These are phyloP conservation scores for Drosophila bocqueti DNA, from an alignment of 1,140 invertebrate genomes.

Conservation along the genomic window DNA sequence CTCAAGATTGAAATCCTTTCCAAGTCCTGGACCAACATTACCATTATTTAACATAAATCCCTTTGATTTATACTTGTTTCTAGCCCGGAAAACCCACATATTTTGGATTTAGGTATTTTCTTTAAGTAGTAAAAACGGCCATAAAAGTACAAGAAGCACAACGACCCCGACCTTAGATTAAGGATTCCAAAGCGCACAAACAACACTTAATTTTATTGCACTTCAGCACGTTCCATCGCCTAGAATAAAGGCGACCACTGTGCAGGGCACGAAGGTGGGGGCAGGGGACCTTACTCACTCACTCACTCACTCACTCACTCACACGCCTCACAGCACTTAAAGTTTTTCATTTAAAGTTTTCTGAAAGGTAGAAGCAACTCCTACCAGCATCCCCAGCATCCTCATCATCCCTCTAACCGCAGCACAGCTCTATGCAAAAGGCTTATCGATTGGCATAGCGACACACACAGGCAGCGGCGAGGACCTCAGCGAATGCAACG, in stretches of 20 bases:
- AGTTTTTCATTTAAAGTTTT: constrained; percentile 83
- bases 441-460: constrained; percentile 74
- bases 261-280: constrained; percentile 3
- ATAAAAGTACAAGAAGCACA: constrained; percentile 8
- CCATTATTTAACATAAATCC: constrained; percentile 19
- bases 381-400: neutral
- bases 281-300: neutral
- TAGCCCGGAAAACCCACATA: neutral
- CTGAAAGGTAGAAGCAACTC: constrained; percentile 49
- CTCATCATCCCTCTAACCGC: neutral
- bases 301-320: constrained; percentile 1
- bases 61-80: constrained; percentile 20
- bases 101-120: constrained; percentile 16
- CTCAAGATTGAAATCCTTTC: neutral
- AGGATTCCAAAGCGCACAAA: constrained; percentile 39
- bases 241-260: constrained; percentile 27
- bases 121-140: constrained; percentile 28
- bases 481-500: constrained; percentile 56
- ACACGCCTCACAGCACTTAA: constrained; percentile 68
- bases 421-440: constrained; percentile 62
- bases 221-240: constrained; percentile 42
- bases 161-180: constrained; percentile 25
- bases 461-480: constrained; percentile 52
- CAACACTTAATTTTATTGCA: constrained; percentile 46
- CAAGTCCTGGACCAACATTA: constrained; percentile 3